These are phyloP conservation scores for Antennarius striatus DNA, from an alignment of 2,113 vertebrate species.

Conservation along the genomic window DNA sequence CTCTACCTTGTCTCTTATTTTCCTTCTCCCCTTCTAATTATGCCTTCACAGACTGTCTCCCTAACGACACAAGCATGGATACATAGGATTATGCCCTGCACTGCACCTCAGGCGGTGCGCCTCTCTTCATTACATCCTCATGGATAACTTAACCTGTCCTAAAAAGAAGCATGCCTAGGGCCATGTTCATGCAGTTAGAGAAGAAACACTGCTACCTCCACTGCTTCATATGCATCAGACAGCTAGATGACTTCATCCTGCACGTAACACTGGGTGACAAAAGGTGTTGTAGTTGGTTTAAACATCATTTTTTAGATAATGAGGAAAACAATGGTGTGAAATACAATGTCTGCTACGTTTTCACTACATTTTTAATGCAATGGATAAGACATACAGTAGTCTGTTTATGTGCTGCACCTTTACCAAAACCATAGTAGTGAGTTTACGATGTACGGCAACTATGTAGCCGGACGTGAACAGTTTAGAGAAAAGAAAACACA, in stretches of 20 bases:
- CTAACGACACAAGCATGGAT: constrained; percentile 54
- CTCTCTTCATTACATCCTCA: constrained; percentile 53
- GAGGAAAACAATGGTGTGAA: too few species aligned
- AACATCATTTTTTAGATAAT: too few species aligned
- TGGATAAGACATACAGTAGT: too few species aligned
- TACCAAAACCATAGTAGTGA: not conserved
- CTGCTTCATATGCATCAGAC: not conserved
- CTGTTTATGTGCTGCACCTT: too few species aligned
- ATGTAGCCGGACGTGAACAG: not conserved
- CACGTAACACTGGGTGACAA: too few species aligned
- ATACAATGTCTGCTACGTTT: too few species aligned
- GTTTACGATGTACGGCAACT: not conserved
- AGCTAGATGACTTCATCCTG: too few species aligned
- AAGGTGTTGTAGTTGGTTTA: too few species aligned
- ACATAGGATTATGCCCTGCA: constrained; percentile 41
- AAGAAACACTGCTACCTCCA: constrained; percentile 21
- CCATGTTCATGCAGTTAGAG: constrained; percentile 25
- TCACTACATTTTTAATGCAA: too few species aligned
- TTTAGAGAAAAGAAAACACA: not conserved
- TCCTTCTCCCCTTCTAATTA: constrained; percentile 56
- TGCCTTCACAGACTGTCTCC: constrained; percentile 48
- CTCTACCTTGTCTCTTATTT: constrained; percentile 49
- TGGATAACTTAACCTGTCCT: constrained; percentile 60
- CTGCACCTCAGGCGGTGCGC: constrained; percentile 41
- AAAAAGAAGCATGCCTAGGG: constrained; percentile 43